phyloP scores from a whole-genome alignment of 2,888 invertebrate species.

The Subacronicta megacephala region DNA sequence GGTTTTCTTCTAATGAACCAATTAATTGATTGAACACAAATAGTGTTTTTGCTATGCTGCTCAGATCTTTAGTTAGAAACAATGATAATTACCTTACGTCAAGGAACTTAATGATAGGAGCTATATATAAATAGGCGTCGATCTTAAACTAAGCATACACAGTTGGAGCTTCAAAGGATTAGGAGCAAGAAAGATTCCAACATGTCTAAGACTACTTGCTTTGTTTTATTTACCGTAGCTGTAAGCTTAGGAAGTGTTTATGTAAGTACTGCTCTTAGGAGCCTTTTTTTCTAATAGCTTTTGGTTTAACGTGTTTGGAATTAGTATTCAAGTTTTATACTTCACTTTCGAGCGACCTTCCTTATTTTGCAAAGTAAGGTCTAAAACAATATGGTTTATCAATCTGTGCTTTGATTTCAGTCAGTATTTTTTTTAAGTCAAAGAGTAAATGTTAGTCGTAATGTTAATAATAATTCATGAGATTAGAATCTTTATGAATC shows the following conservation, averaged over 20 bases:
- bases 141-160: conserved; percentile 21
- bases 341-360: neutral
- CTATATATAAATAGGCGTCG: conserved; percentile 46
- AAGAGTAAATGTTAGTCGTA: too few relatives aligned
- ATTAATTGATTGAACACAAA: conserved; percentile 19
- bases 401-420: too few relatives aligned
- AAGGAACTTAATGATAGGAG: conserved; percentile 23
- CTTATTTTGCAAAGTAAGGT: neutral
- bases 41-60: conserved; percentile 28
- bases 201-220: conserved; percentile 29
- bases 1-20: conserved; percentile 5
- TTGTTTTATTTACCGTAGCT: conserved; percentile 26
- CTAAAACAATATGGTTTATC: too few relatives aligned
- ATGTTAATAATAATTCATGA: too few relatives aligned
- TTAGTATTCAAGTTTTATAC: too few relatives aligned
- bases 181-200: conserved; percentile 16
- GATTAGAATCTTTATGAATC: too few relatives aligned
- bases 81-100: conserved; percentile 45
- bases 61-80: conserved; percentile 21
- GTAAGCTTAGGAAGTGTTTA: conserved; percentile 16
- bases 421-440: too few relatives aligned
- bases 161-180: conserved; percentile 9
- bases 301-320: too few relatives aligned
- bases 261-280: conserved; percentile 34
- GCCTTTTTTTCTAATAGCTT: too few relatives aligned